phyloP scores from a whole-genome alignment of 2,888 invertebrate species.

The Parasteatoda lunata region DNA sequence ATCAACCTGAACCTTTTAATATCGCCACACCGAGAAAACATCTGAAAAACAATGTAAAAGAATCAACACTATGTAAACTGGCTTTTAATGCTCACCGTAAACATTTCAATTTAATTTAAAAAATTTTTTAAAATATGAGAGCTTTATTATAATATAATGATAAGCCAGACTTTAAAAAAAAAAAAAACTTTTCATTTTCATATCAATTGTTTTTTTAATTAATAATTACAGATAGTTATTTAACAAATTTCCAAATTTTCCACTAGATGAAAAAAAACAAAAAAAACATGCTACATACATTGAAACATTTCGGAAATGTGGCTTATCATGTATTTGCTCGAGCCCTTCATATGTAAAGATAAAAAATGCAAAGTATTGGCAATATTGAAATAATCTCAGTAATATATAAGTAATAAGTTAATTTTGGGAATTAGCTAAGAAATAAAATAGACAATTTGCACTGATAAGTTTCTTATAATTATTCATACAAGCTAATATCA shows the following conservation, averaged over 20 bases:
- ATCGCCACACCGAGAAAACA: slow-evolving; percentile 80
- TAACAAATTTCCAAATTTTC: neutral
- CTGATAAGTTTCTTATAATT: no score
- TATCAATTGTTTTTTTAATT: neutral
- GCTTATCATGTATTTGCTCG: no score
- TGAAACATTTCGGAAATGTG: no score
- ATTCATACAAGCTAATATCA: no score
- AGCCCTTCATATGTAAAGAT: no score
- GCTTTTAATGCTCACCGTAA: neutral
- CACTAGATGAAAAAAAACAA: no score
- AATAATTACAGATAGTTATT: neutral
- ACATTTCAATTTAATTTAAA: neutral
- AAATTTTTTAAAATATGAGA: neutral
- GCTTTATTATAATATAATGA: neutral
- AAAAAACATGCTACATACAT: no score
- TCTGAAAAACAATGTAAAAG: slow-evolving; percentile 52
- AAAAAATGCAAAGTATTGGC: no score
- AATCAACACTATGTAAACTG: neutral
- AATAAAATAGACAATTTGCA: no score
- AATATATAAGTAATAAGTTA: no score
- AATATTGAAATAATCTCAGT: no score
- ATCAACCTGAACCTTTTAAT: slow-evolving; percentile 81
- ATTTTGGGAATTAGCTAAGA: no score
- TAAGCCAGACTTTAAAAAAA: neutral
- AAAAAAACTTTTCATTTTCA: neutral